phyloP scores from a whole-genome alignment of 2,888 invertebrate genomes.

The Eupithecia subfuscata region DNA sequence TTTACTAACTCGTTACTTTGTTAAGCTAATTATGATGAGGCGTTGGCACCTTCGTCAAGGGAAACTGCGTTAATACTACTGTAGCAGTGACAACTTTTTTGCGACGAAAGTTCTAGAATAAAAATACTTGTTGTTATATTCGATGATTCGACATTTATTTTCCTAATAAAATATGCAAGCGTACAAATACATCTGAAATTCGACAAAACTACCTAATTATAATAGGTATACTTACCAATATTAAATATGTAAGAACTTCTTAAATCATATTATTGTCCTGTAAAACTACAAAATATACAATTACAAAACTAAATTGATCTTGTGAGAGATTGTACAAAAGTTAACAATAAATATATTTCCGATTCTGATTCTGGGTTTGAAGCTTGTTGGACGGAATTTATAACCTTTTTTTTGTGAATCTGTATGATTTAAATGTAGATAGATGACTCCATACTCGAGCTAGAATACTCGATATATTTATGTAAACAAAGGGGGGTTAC shows the following conservation, averaged over 20 bases:
- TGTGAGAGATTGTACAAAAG: neutral
- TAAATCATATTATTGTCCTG: conserved; percentile 25
- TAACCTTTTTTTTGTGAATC: neutral
- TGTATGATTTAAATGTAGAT: neutral
- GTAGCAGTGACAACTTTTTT: too few species aligned
- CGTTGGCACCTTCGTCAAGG: too few species aligned
- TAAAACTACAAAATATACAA: conserved; percentile 50
- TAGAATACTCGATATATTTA: neutral
- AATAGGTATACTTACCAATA: conserved; percentile 18
- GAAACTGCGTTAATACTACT: too few species aligned
- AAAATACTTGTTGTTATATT: neutral
- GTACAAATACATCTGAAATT: conserved; percentile 9
- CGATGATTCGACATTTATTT: neutral
- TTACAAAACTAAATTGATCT: conserved; percentile 40
- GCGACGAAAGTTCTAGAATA: neutral
- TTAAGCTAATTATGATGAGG: too few species aligned
- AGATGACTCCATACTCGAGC: neutral
- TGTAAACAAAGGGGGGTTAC: neutral
- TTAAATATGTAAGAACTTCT: conserved; percentile 23
- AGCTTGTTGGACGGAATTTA: neutral
- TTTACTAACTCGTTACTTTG: too few species aligned
- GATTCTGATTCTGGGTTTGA: neutral
- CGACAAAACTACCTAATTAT: conserved; percentile 9
- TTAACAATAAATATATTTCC: neutral
- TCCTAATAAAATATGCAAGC: neutral